Evolutionary conservation across 2,888 invertebrate genomes (phyloP).

Genomic region (Lycaena phlaeas): DNA sequence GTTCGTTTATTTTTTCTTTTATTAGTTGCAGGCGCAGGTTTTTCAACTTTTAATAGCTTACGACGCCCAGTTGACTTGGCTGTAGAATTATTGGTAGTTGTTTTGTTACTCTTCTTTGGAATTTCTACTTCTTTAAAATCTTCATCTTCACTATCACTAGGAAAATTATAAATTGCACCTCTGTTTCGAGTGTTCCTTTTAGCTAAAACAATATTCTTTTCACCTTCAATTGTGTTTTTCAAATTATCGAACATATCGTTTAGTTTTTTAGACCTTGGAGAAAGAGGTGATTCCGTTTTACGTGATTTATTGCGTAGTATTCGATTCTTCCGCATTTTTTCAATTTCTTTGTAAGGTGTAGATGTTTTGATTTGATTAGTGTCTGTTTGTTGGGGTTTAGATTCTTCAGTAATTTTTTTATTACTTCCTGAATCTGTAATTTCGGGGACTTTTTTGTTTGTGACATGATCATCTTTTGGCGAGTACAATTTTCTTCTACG

Average conservation of each 20-base stretch:
- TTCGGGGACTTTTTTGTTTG: constrained; percentile 22
- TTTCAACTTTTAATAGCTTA: constrained; percentile 18
- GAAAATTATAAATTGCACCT: constrained; percentile 37
- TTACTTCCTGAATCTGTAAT: constrained; percentile 19
- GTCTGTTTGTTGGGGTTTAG: constrained; percentile 17
- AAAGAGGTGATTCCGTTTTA: constrained; percentile 21
- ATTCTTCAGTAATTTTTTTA: constrained; percentile 11
- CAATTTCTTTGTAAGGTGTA: constrained; percentile 46
- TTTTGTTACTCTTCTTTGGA: not conserved
- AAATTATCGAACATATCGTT: constrained; percentile 44
- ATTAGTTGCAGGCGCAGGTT: no score
- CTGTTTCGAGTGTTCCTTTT: constrained; percentile 26
- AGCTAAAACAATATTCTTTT: constrained; percentile 29
- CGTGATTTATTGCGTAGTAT: constrained; percentile 27
- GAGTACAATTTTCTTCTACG: constrained; percentile 55
- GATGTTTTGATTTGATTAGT: constrained; percentile 30
- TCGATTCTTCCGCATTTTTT: constrained; percentile 34
- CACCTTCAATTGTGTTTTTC: constrained; percentile 32
- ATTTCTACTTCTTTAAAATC: constrained; percentile 32
- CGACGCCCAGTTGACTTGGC: not conserved
- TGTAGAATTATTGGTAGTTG: not conserved
- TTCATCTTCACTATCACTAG: constrained; percentile 51
- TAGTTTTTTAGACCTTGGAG: constrained; percentile 35
- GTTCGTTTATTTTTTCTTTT: constrained; percentile 14
- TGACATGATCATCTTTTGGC: constrained; percentile 37